These are phyloP conservation scores for Pterocles burchelli DNA, from an alignment of 2,113 vertebrate genomes.

Conservation along the genomic window DNA sequence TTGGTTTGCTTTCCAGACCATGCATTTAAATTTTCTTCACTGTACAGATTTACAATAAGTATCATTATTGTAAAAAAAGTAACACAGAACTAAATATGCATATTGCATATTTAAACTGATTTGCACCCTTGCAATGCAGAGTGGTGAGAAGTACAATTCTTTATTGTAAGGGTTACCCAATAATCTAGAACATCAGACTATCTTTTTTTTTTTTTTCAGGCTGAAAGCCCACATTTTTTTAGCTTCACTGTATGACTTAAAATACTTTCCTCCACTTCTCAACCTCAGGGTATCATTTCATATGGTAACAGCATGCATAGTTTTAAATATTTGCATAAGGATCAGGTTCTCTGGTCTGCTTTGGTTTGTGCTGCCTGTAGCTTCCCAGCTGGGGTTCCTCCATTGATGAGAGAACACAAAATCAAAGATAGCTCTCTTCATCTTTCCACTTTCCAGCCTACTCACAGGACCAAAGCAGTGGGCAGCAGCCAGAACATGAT, in stretches of 20 bases:
- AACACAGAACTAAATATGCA: neutral
- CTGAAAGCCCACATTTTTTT: neutral
- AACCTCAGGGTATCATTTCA: neutral
- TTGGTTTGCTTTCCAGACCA: neutral
- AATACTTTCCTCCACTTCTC: neutral
- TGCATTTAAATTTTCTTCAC: neutral
- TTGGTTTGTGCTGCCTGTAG: neutral
- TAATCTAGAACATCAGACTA: neutral
- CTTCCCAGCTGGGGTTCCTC: neutral
- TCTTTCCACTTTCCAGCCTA: neutral
- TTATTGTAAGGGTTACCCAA: neutral
- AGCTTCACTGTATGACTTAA: neutral
- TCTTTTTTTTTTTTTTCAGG: neutral
- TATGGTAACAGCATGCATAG: neutral
- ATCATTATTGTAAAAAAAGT: neutral
- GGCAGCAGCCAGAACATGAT: neutral
- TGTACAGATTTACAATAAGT: neutral
- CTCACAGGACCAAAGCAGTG: neutral
- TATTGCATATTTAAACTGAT: too few relatives aligned
- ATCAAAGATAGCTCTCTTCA: neutral
- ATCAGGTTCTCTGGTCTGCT: neutral
- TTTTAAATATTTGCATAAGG: constrained; percentile 19
- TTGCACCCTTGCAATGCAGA: neutral
- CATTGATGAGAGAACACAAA: neutral
- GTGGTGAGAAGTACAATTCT: neutral